These are phyloP conservation scores for Xenus cinereus DNA, from an alignment of 2,113 vertebrate genomes.

Conservation along the genomic window DNA sequence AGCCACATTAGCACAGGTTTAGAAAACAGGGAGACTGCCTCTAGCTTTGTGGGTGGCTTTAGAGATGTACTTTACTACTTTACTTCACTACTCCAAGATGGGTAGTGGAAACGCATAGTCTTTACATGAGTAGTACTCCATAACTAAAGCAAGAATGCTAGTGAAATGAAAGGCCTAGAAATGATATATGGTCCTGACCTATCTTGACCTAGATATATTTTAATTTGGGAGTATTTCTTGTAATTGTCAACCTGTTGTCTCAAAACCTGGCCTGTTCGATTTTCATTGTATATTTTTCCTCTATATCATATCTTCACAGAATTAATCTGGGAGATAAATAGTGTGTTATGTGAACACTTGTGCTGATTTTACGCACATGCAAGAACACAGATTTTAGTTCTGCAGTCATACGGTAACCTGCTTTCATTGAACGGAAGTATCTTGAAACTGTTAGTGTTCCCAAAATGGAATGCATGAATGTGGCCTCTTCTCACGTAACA, in stretches of 20 bases:
- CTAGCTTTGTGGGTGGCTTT: background rate
- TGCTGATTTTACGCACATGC: background rate
- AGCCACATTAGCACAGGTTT: background rate
- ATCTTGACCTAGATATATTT: background rate
- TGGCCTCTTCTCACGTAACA: background rate
- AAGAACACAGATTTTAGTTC: background rate
- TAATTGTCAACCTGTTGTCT: background rate
- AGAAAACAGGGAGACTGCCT: background rate
- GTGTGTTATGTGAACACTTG: background rate
- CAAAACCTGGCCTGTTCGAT: background rate
- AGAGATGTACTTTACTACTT: too few relatives aligned
- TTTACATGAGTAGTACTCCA: background rate
- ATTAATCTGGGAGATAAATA: background rate
- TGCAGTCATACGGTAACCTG: background rate
- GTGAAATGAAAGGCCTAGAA: background rate
- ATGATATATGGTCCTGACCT: background rate
- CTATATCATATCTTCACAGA: background rate
- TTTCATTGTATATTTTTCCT: background rate
- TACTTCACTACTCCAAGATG: background rate
- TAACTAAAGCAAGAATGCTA: background rate
- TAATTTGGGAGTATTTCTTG: background rate
- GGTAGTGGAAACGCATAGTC: accelerated
- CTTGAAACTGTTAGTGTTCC: background rate
- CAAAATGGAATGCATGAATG: background rate
- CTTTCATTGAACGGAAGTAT: background rate